Base-by-base conservation (phyloP, 2,797 vertebrate genomes). In the Notolepis coatsorum region DNA sequence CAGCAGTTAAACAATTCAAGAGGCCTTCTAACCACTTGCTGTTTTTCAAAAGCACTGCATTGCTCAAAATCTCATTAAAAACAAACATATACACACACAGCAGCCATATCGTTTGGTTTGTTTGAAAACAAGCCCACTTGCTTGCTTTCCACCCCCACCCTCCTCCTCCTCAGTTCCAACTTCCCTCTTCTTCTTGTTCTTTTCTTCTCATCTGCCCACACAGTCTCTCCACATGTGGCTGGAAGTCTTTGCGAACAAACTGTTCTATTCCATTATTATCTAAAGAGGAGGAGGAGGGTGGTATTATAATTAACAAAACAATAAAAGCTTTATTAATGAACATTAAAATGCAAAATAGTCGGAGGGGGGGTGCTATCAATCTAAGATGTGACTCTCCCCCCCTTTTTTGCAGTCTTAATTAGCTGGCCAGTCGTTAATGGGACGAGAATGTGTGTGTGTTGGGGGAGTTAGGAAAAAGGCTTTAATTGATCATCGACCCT, bases 291-390 rank as follows among this genome's bases (percentile, higher is more conserved):
- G n/a, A n/a, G 85, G 88, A 87, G 85, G 84, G 50, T 81, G 84
- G 92, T 92, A 92, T 96, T 96, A 94, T 96, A 96, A 97, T 98
- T 96, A 97, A 96, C 94, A 95, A 94, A 97, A 97, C 95, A 95
- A 98, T 99, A 97, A 98, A 98, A 97, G 94, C n/a, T 97, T 97
- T 98, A 99, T 97, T 97, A 97, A 97, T 97, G 94, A 96, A 95
- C 95, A 97, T 98, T 97, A 97, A 98, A 98, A 96, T 96, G 95
- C 91, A 92, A 95, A 97, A 96, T 89, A 95, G 95, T 93, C 92
- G 93, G 93, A 94, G 94, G 92, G 93, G 77, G 62, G 93, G 93
- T 92, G 83, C 94, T 92, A 96, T 96, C 94, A 96, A 94, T 96
- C 94, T 96, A 94, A 92, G 94, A 90, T 86, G 82, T 91, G 90